Conservation (phyloP, 1,140 invertebrate species). For the Rhopalosiphum maidis region DNA sequence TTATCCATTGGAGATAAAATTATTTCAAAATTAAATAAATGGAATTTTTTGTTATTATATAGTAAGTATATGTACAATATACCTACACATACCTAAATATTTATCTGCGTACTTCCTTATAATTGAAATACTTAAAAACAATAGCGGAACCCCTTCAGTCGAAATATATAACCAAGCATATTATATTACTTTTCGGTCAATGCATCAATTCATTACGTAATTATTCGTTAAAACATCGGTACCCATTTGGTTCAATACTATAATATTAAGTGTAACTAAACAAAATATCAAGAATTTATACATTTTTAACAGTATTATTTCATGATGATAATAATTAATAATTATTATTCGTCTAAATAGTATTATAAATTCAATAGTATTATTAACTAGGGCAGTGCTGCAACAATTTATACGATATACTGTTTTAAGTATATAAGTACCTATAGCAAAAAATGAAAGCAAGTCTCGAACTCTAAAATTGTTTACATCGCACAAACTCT, state of each 20-base stretch:
- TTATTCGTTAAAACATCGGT: too few species aligned
- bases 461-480: not conserved
- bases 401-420: not conserved
- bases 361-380: not conserved
- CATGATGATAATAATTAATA: not conserved
- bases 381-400: not conserved
- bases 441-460: not conserved
- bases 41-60: not conserved
- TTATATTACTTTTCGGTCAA: not conserved
- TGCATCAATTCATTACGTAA: too few species aligned
- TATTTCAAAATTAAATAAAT: not conserved
- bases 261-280: not conserved
- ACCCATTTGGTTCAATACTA: too few species aligned
- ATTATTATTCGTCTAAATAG: not conserved
- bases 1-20: not conserved
- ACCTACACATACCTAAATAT: not conserved
- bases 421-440: not conserved
- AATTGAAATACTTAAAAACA: not conserved
- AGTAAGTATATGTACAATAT: not conserved
- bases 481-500: not conserved
- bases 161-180: not conserved
- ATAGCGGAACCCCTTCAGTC: not conserved
- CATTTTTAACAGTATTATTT: not conserved
- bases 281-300: not conserved
- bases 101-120: not conserved